Evolutionary conservation across 2,797 vertebrate species (phyloP).

Genomic region (Clarias pachynema): DNA sequence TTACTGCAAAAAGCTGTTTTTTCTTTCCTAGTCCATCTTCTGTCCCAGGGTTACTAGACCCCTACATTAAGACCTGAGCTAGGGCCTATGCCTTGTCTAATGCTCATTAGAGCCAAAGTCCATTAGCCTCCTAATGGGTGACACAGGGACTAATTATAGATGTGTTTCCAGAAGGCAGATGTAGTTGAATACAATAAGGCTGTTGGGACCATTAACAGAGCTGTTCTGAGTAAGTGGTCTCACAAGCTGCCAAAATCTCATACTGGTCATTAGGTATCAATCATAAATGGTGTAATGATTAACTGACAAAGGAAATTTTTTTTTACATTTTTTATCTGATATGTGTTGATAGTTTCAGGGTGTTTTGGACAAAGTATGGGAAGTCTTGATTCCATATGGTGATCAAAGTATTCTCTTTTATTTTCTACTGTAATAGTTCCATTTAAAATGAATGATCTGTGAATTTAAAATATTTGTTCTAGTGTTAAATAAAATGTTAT

Average conservation of each 20-base stretch:
- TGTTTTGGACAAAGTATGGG: neutral
- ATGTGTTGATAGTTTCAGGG: conserved; percentile 6
- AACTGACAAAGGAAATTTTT: conserved; percentile 69
- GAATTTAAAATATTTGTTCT: neutral
- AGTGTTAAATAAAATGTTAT: too few species aligned
- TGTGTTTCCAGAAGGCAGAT: conserved; percentile 80
- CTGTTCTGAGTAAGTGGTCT: conserved; percentile 86
- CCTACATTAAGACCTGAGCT: conserved; percentile 76
- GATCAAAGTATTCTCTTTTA: conserved; percentile 3
- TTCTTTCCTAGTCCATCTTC: conserved; percentile 64
- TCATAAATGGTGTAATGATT: conserved; percentile 86
- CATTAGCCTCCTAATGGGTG: conserved; percentile 78
- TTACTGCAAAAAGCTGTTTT: conserved; percentile 73
- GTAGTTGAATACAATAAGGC: conserved; percentile 80
- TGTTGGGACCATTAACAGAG: conserved; percentile 84
- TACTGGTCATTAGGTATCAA: conserved; percentile 86
- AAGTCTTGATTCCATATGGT: conserved; percentile 8
- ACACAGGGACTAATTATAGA: conserved; percentile 81
- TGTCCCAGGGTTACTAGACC: conserved; percentile 73
- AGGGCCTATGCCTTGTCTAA: conserved; percentile 68
- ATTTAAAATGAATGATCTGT: neutral
- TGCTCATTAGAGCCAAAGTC: conserved; percentile 78
- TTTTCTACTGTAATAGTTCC: neutral
- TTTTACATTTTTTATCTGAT: neutral
- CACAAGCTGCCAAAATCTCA: conserved; percentile 83